phyloP scores from a whole-genome alignment of 2,888 invertebrate genomes.

The Abscondita cerata region DNA sequence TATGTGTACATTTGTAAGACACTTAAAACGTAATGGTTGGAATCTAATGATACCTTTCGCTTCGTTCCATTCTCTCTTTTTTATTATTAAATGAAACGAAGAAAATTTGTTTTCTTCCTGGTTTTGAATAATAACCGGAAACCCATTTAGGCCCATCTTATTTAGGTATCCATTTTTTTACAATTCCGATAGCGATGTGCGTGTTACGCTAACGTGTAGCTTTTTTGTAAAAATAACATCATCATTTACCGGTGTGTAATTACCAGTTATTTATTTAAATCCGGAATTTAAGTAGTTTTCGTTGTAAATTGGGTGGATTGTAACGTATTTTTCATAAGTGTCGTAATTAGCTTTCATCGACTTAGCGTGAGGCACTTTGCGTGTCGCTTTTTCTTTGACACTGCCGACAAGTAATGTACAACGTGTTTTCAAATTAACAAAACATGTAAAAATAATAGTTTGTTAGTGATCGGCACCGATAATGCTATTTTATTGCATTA shows the following conservation, averaged over 20 bases:
- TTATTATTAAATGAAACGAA: conserved; percentile 24
- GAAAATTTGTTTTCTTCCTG: not conserved
- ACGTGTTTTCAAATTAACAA: conserved; percentile 44
- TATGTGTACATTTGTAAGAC: conserved; percentile 50
- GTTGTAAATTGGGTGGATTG: conserved; percentile 23
- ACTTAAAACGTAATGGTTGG: conserved; percentile 47
- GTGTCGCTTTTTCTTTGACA: conserved; percentile 42
- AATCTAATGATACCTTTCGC: conserved; percentile 43
- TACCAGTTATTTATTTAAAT: conserved; percentile 24
- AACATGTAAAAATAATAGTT: conserved; percentile 42
- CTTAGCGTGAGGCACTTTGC: conserved; percentile 40
- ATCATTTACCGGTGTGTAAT: conserved; percentile 21
- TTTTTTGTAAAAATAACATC: conserved; percentile 10
- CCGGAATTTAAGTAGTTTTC: conserved; percentile 25
- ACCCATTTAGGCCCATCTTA: not conserved
- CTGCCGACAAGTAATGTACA: conserved; percentile 41
- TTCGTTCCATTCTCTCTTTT: conserved; percentile 15
- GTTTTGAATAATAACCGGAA: conserved; percentile 18
- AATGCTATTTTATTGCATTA: conserved; percentile 25
- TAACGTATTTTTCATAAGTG: conserved; percentile 37
- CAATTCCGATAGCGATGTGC: conserved; percentile 6
- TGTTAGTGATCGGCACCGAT: conserved; percentile 33
- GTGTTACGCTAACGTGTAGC: not conserved
- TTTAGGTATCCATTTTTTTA: not conserved
- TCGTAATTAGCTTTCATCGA: conserved; percentile 46